These are phyloP conservation scores for Oreochromis aureus DNA, from an alignment of 2,113 vertebrate genomes.

Conservation along the genomic window DNA sequence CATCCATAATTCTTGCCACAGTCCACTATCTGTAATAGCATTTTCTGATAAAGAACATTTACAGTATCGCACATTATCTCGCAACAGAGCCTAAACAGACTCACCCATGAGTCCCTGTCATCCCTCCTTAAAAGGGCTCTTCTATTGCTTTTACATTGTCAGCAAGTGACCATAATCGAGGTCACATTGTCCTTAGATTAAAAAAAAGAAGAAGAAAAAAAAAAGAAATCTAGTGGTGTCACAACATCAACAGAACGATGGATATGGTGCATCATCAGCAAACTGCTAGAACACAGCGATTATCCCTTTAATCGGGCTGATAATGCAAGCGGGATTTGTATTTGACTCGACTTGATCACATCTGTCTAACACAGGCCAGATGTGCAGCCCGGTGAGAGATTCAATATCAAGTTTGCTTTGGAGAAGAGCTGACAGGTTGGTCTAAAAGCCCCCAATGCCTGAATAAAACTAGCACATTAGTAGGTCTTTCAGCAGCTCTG, in stretches of 20 bases:
- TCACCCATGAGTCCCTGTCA: not conserved
- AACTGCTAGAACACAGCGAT: constrained; percentile 54
- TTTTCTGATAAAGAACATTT: not conserved
- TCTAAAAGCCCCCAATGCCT: not conserved
- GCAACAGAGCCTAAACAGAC: not conserved
- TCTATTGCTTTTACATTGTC: constrained; percentile 31
- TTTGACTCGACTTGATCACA: not conserved
- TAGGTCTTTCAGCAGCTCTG: not conserved
- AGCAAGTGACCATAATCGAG: not conserved
- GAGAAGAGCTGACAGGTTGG: not conserved
- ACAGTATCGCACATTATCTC: constrained; percentile 11
- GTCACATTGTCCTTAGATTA: not conserved
- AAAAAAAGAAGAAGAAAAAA: not conserved
- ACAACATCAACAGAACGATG: not conserved
- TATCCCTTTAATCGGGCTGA: constrained; percentile 6
- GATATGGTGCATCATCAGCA: not conserved
- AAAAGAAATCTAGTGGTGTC: not conserved
- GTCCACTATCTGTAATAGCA: not conserved
- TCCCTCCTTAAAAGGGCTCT: not conserved
- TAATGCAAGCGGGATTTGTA: not conserved
- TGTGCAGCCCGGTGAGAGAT: not conserved
- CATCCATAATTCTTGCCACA: not conserved
- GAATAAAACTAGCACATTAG: not conserved
- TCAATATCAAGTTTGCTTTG: not conserved
- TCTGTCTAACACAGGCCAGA: not conserved